Conservation (phyloP, 2,113 vertebrate species). For the Pteropus alecto region DNA sequence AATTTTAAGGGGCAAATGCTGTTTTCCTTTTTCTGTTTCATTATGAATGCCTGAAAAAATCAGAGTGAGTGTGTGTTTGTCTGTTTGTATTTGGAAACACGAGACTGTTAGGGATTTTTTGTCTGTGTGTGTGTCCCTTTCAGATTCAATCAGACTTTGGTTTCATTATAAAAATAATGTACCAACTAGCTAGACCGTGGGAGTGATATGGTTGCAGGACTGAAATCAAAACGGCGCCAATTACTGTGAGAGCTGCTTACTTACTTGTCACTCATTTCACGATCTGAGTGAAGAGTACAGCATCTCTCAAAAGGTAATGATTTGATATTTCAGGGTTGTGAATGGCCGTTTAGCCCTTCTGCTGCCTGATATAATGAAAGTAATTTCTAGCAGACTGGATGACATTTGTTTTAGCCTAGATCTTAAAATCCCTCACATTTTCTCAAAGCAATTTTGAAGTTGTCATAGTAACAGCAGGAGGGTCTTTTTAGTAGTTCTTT, state of each 20-base stretch:
- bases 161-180: slow-evolving; percentile 80
- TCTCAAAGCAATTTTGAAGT: slow-evolving; percentile 31
- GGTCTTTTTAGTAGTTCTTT: slow-evolving; percentile 37
- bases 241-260: slow-evolving; percentile 65
- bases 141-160: slow-evolving; percentile 81
- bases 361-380: not conserved
- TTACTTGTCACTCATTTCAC: slow-evolving; percentile 66
- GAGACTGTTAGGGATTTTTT: slow-evolving; percentile 10
- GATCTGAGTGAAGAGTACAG: slow-evolving; percentile 59
- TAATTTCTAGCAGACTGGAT: slow-evolving; percentile 16
- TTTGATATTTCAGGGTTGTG: slow-evolving; percentile 22
- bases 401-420: slow-evolving; percentile 31
- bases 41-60: not conserved
- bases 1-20: slow-evolving; percentile 61
- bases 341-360: not conserved
- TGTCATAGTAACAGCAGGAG: slow-evolving; percentile 41
- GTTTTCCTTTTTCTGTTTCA: slow-evolving; percentile 47
- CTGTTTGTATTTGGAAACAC: not conserved
- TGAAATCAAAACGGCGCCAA: slow-evolving; percentile 77
- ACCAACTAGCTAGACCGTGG: slow-evolving; percentile 69
- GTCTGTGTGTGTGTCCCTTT: slow-evolving; percentile 64
- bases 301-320: slow-evolving; percentile 66
- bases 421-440: slow-evolving; percentile 29
- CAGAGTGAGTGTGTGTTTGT: not conserved
- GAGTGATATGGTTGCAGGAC: slow-evolving; percentile 76